Percentiles rank a stretch among this genome's conserved stretches.
Conservation (phyloP, 2,888 invertebrate species). For the Leptopilina drosophilae region DNA sequence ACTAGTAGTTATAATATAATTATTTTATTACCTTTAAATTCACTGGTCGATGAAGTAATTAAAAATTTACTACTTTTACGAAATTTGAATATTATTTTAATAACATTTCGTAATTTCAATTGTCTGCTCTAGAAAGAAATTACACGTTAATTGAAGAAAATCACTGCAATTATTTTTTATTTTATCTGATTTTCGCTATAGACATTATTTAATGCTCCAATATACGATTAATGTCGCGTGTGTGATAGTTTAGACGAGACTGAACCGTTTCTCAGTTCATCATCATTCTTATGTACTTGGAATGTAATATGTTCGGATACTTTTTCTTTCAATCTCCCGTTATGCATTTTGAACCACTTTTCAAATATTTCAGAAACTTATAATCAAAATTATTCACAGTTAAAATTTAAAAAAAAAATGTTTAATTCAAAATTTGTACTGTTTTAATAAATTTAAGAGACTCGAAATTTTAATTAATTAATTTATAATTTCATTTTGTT, state of each 20-base stretch:
- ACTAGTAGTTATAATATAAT: too few species aligned
- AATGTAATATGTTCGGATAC: neutral
- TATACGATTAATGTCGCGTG: neutral
- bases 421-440: too few species aligned
- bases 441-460: too few species aligned
- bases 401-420: neutral
- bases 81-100: too few species aligned
- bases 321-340: constrained; percentile 19
- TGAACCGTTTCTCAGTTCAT: constrained; percentile 13
- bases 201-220: neutral
- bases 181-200: neutral
- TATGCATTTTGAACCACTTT: neutral
- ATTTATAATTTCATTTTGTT: too few species aligned
- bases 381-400: neutral
- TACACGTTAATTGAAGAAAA: neutral
- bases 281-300: neutral
- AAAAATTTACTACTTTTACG: too few species aligned
- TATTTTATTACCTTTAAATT: too few species aligned
- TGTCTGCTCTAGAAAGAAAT: neutral
- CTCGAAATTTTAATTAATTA: too few species aligned
- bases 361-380: neutral
- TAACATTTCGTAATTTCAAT: neutral
- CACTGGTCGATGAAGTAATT: too few species aligned
- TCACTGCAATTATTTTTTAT: neutral
- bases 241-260: neutral